Base-by-base conservation (phyloP, 2,113 vertebrate genomes). In the Bufo gargarizans region DNA sequence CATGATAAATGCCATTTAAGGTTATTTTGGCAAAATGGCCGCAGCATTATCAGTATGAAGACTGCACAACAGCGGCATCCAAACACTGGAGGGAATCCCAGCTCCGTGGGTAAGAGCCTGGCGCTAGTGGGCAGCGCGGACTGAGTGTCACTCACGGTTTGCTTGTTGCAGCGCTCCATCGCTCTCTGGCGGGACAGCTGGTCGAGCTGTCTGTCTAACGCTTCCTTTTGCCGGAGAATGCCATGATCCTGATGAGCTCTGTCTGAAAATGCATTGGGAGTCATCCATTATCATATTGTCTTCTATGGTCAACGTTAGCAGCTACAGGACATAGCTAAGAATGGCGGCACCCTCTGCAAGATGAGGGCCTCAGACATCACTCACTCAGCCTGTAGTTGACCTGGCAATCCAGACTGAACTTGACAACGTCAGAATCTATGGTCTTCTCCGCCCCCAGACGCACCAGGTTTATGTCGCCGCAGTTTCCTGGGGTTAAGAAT, bases 401-500 rank as follows among this genome's bases (percentile, higher is more conserved):
- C 92, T 96, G 96, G 83, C 92, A 93, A 89, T 97, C 95, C 91
- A 97, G 92, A 83, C 97, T 97, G 92, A 97, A 97, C 14, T 14
- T 92, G 2, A 93, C 89, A 10, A 97, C 95, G 6, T 94, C 93
- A 11, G 19, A 91, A 77, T 93, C 95, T 90, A 97, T 97, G 6
- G 94, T 93, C 74, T 91, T 96, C 85, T 96, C 96, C 80, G 93
- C 90, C 50, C 97, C 97, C 59, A 97, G 91, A 65, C 97, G 90
- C 80, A 97, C 95, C 91, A 97, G 89, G 65, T 95, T 97, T 90
- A 97, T 95, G 91, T 97, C 95, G 19, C 97, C 97, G 89, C 97
- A 97, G 80, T 96, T 97, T 53, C 97, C 97, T 97, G 90, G 13
- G 43, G 10, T 11, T 19, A 72, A 20, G 10, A 45, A 58, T 49